Conservation (phyloP, 2,113 vertebrate species). For the Neolamprologus fasciatus region DNA sequence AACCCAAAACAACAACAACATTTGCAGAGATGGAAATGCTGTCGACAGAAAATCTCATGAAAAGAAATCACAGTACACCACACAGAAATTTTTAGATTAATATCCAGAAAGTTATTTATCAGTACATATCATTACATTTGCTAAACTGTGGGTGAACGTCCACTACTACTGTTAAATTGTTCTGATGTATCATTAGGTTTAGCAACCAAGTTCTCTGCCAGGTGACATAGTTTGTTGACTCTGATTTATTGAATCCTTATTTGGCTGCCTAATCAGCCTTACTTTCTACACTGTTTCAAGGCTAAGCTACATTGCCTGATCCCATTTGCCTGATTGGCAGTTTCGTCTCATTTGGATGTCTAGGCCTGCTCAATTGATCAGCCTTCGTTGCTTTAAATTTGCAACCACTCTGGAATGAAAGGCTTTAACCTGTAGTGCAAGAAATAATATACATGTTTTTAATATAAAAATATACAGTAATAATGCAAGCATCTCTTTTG, state of each 20-base stretch:
- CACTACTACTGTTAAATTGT: neutral
- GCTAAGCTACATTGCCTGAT: neutral
- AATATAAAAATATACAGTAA: neutral
- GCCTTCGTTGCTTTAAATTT: neutral
- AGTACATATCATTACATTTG: neutral
- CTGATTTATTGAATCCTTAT: neutral
- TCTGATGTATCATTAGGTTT: neutral
- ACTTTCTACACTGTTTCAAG: neutral
- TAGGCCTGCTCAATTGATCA: neutral
- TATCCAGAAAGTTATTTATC: neutral
- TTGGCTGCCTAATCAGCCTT: neutral
- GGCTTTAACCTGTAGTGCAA: neutral
- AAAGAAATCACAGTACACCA: neutral
- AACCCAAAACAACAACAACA: neutral
- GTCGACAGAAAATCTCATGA: neutral
- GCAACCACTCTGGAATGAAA: neutral
- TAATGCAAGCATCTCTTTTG: neutral
- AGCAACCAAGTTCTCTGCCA: neutral
- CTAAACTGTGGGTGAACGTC: neutral
- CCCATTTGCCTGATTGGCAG: neutral
- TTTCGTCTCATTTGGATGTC: neutral
- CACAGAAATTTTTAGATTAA: neutral
- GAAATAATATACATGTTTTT: neutral
- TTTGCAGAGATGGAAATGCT: neutral
- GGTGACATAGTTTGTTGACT: neutral